These are phyloP conservation scores for Todiramphus saurophagus DNA, from an alignment of 2,113 vertebrate genomes.

Conservation along the genomic window DNA sequence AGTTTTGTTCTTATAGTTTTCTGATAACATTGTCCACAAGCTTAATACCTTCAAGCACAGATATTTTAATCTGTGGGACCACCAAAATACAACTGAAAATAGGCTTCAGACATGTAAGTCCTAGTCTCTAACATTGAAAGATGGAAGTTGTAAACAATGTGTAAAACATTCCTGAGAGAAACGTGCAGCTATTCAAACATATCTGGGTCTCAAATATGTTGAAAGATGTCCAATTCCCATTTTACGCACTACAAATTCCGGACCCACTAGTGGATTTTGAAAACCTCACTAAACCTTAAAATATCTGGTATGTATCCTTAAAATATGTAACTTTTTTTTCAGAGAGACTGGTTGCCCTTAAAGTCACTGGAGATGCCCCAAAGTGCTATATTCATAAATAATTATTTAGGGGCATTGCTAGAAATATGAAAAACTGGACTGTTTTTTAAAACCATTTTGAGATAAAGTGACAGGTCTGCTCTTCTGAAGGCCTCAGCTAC, in stretches of 20 bases:
- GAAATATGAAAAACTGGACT: slow-evolving; percentile 5
- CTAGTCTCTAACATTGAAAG: not conserved
- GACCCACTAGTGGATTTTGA: not conserved
- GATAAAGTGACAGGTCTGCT: slow-evolving; percentile 55
- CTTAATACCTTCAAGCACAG: not conserved
- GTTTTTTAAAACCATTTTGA: slow-evolving; percentile 31
- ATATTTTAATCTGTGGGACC: not conserved
- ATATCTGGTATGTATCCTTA: not conserved
- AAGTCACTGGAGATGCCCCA: not conserved
- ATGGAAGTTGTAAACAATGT: not conserved
- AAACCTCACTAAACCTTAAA: not conserved
- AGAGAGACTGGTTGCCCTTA: not conserved
- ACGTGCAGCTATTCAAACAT: not conserved
- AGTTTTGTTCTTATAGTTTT: not conserved
- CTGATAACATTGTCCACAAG: not conserved
- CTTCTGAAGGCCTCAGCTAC: slow-evolving; percentile 48
- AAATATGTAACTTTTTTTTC: not conserved
- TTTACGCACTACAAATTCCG: not conserved
- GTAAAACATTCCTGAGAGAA: not conserved
- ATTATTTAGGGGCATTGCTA: not conserved
- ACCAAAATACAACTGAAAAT: not conserved
- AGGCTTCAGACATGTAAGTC: not conserved
- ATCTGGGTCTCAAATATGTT: not conserved
- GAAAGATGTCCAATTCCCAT: not conserved
- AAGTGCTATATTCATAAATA: not conserved